A percentile compares a stretch with the other conserved stretches of the same genome.
Evolutionary conservation across 2,888 invertebrate genomes (phyloP).

Genomic region (Cryptocheilus praepositus): DNA sequence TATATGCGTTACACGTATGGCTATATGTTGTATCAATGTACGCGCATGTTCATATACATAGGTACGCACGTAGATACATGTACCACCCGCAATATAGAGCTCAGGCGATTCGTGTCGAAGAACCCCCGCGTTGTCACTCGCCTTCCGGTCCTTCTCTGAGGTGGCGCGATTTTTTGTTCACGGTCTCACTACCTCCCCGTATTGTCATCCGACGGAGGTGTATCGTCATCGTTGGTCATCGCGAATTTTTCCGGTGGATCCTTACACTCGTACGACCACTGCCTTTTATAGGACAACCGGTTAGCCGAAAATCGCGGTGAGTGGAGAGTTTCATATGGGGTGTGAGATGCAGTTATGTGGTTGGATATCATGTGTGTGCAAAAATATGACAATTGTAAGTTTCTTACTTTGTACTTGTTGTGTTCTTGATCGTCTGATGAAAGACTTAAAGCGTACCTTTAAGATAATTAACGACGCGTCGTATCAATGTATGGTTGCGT

Average conservation of each 20-base stretch:
- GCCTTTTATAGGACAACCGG: neutral
- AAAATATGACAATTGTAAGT: too few relatives aligned
- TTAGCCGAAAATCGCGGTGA: slow-evolving; percentile 1
- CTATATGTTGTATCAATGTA: slow-evolving; percentile 1
- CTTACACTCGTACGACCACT: neutral
- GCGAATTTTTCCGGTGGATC: too few relatives aligned
- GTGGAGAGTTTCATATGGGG: neutral
- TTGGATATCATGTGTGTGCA: too few relatives aligned
- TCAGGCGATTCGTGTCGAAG: slow-evolving; percentile 38
- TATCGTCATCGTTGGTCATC: too few relatives aligned
- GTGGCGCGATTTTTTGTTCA: slow-evolving; percentile 18
- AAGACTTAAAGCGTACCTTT: too few relatives aligned
- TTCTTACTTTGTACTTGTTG: too few relatives aligned
- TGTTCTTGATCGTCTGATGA: too few relatives aligned
- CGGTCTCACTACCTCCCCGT: neutral
- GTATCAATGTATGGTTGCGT: too few relatives aligned
- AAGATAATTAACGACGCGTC: too few relatives aligned
- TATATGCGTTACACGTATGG: too few relatives aligned
- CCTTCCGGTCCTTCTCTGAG: slow-evolving; percentile 52
- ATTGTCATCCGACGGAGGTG: neutral
- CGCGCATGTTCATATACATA: slow-evolving; percentile 15
- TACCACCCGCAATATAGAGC: slow-evolving; percentile 24
- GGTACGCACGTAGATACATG: slow-evolving; percentile 28
- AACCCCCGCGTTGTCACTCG: slow-evolving; percentile 53
- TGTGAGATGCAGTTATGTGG: too few relatives aligned